phyloP scores from a whole-genome alignment of 2,113 vertebrate species.

The Nothoprocta perdicaria region DNA sequence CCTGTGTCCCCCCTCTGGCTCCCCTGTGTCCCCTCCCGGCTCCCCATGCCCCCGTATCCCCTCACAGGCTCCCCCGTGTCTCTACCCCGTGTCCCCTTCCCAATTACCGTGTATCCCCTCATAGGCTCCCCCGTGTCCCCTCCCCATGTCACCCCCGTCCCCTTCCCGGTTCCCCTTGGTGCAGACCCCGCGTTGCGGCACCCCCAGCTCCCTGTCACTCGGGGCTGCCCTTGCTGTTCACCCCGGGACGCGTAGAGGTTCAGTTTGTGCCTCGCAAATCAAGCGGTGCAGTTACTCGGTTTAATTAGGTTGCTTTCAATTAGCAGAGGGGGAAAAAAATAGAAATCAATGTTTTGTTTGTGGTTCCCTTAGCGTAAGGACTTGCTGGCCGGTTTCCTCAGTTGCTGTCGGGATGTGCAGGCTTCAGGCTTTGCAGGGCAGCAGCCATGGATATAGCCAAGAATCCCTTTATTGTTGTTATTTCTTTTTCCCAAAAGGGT shows the following conservation, averaged over 20 bases:
- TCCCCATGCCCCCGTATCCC: too few species aligned
- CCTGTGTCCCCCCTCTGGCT: too few species aligned
- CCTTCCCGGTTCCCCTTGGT: too few species aligned
- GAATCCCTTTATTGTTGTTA: background rate
- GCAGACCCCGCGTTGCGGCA: too few species aligned
- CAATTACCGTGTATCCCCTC: too few species aligned
- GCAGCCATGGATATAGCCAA: background rate
- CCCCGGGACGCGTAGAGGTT: background rate
- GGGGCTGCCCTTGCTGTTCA: too few species aligned
- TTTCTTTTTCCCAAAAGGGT: background rate
- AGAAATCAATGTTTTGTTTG: conserved; percentile 26
- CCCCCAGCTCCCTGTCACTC: too few species aligned
- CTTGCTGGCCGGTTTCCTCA: background rate
- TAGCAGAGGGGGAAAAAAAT: background rate
- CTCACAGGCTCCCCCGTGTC: too few species aligned
- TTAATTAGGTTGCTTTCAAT: conserved; percentile 61
- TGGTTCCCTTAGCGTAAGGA: background rate
- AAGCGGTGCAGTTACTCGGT: conserved; percentile 39
- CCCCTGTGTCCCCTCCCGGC: too few species aligned
- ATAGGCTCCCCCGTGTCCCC: too few species aligned
- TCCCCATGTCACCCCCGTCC: too few species aligned
- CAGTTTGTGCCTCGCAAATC: conserved; percentile 48
- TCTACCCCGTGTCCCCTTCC: too few species aligned
- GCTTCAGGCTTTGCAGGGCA: background rate
- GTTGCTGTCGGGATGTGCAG: background rate